Evolutionary conservation across 1,140 invertebrate species (phyloP), one percentile per base, ranked within the genome.

Genomic region (Doryteuthis pealeii): DNA sequence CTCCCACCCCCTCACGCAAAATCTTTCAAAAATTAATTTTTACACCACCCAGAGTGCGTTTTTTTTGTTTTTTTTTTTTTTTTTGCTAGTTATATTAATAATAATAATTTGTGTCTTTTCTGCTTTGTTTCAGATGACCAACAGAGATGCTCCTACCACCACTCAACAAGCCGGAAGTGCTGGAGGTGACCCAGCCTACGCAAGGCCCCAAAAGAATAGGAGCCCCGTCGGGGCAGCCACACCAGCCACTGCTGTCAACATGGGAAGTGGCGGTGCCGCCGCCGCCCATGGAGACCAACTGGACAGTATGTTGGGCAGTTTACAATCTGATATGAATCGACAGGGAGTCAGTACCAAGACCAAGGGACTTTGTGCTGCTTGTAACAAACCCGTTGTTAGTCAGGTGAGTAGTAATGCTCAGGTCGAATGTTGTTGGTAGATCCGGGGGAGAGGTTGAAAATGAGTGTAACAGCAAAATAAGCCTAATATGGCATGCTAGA

Each of bases 291-390:
- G 81, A 83, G 82, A 92, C 84, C 92, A 94, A 86, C 91, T 97
- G 87, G 95, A 97, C 91, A 94, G 93, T 90, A 97, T 97, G 94
- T 92, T 97, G 82, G 94, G 94, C 62, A 94, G 94, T 79, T 91
- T 98, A 78, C 94, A 96, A 86, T 83, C 84, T 30, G 88, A 90
- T 76, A 86, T 89, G 79, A 86, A 94, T 89, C 93, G 95, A 86
- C 97, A 99, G 91, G 97, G 97, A 89, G 94, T 99, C 40, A 96
- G 94, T 87, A 97, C 96, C 30, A 96, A 96, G 76, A 95, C 98
- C 85, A 99, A 99, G 90, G 98, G 97, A 81, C 96, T 96, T 89
- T 99, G 97, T 92, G 96, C 92, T 85, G 96, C 95, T 72, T 99
- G 97, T 91, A 94, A 96, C 87, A 98, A 99, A 85, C 95, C 96